Percentiles rank a stretch among this genome's conserved stretches.
Evolutionary conservation across 2,888 invertebrate species (phyloP).

Genomic region (Orchesella flavescens): DNA sequence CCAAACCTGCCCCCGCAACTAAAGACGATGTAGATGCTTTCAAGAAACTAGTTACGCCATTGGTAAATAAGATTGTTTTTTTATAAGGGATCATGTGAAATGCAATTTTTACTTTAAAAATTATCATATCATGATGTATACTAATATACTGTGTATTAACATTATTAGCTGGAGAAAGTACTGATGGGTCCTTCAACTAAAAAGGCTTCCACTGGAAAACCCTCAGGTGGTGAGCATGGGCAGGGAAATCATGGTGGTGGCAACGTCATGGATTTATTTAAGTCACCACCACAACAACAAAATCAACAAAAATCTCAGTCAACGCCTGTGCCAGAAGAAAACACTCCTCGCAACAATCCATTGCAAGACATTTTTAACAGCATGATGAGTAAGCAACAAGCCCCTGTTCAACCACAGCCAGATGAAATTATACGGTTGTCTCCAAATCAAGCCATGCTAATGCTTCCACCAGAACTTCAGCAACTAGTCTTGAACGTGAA

Average conservation of each 20-base stretch:
- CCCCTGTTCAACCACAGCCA: constrained; percentile 14
- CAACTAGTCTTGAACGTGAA: constrained; percentile 47
- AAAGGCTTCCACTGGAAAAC: constrained; percentile 20
- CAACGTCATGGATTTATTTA: constrained; percentile 51
- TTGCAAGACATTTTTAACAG: constrained; percentile 56
- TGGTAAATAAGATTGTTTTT: constrained; percentile 34
- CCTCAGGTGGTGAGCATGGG: constrained; percentile 18
- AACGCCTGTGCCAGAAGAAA: constrained; percentile 8
- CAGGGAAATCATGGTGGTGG: constrained; percentile 25
- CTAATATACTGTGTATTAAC: too few species aligned
- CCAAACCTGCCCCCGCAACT: constrained; percentile 32
- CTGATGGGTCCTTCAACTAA: constrained; percentile 34
- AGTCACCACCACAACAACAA: constrained; percentile 47
- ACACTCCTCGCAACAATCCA: constrained; percentile 40
- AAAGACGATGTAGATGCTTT: constrained; percentile 67
- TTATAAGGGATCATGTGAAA: neutral
- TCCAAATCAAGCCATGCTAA: constrained; percentile 55
- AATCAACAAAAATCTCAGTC: constrained; percentile 19
- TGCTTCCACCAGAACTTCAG: constrained; percentile 62
- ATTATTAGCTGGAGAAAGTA: constrained; percentile 44
- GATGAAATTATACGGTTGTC: constrained; percentile 52
- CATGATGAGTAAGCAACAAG: constrained; percentile 44
- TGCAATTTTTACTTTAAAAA: neutral
- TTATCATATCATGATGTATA: too few species aligned
- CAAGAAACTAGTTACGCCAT: constrained; percentile 66